phyloP scores from a whole-genome alignment of 64 coral and sea anemone genomes.

The Pocillopora damicornis region DNA sequence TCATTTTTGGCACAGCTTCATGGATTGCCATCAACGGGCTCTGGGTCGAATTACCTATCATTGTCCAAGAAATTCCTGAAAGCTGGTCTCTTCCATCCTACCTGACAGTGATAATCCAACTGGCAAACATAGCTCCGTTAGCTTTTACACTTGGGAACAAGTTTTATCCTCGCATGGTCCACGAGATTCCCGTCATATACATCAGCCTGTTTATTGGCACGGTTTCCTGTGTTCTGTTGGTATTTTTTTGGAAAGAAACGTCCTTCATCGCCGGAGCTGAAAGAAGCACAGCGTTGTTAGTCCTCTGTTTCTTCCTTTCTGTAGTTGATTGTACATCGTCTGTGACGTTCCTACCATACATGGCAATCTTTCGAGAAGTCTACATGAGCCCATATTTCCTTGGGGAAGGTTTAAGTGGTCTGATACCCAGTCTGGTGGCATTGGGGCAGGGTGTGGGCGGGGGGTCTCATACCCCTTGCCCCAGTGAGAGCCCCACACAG shows the following conservation, averaged over 20 bases:
- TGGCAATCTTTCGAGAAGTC: conserved; percentile 68
- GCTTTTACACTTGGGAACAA: conserved; percentile 72
- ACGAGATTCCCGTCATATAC: conserved; percentile 67
- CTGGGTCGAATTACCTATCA: conserved; percentile 93
- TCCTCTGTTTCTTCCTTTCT: conserved; percentile 73
- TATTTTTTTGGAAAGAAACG: conserved; percentile 90
- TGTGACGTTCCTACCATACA: conserved; percentile 92
- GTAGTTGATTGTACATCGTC: conserved; percentile 92
- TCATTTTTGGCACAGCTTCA: conserved; percentile 79
- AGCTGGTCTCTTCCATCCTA: conserved; percentile 87
- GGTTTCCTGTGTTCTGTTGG: conserved; percentile 58
- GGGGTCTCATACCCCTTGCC: neutral
- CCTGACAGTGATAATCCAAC: conserved; percentile 87
- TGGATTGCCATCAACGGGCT: conserved; percentile 93
- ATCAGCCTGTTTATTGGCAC: conserved; percentile 40
- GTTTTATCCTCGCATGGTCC: conserved; percentile 62
- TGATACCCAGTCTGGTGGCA: conserved; percentile 85
- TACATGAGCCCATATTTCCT: conserved; percentile 91
- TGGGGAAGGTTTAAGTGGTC: conserved; percentile 88
- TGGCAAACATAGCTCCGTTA: conserved; percentile 89
- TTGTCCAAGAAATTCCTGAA: conserved; percentile 96
- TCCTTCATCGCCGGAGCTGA: conserved; percentile 55
- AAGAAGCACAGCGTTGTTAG: conserved; percentile 69
- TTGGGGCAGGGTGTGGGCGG: conserved; percentile 76
- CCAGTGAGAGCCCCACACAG: conserved; percentile 29